Base-by-base conservation (phyloP, 2,797 vertebrate species). In the Clarias pachynema region DNA sequence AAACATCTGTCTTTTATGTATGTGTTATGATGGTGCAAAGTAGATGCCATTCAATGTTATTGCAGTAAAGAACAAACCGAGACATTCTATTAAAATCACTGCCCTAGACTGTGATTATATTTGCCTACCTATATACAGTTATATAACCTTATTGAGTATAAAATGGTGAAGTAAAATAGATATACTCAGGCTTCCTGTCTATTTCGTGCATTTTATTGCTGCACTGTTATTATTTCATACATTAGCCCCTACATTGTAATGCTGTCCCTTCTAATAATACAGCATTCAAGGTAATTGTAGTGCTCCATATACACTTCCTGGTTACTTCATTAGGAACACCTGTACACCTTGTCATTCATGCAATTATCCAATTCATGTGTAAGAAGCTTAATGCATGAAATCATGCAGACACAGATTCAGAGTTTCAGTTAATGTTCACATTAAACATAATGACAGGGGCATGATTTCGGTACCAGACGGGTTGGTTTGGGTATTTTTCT, bases 211-310 rank as follows among this genome's bases (percentile, higher is more conserved):
- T 79, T 40, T 78, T 34, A 22, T 22, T 34, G 29, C 56, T 31
- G 74, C 74, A 78, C 56, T 31, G 57, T 77, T 60, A 59, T 78
- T 79, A 62, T 62, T 79, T 79, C 75, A n/a, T 79, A 62, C 31
- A 16, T 62, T 62, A 24, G 75, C 57, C 31, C 24, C 12, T 59
- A 37, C 12, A 14, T n/a, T 5, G 12, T 79, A 62, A 12, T 8
- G 34, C 22, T 8, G 22, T n/a, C 0, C 31, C 14, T 62, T 37
- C 12, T 79, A 62, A 62, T 60, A 8, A 79, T 62, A 40, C 75
- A 79, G 31, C 22, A 7, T 78, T 60, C 22, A 2, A n/a, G 57
- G 31, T 62, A 16, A 79, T 16, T 59, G 34, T 60, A 60, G 75
- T 5, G 1, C 22, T 37, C 12, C 12, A 40, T 78, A 37, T 7